Evolutionary conservation across 2,888 invertebrate genomes (phyloP).

Genomic region (Furcula furcula): DNA sequence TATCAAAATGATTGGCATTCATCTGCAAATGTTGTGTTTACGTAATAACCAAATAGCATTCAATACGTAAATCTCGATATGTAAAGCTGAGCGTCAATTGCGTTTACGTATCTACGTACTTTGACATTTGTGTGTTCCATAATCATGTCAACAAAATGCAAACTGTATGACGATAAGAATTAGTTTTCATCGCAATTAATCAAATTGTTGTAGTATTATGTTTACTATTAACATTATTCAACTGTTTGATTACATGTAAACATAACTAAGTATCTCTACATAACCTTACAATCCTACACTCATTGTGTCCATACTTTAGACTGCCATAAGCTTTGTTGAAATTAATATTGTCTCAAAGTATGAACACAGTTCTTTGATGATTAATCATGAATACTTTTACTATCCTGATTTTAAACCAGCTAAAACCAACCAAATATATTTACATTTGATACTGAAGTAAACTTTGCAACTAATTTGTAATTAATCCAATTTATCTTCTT

Average conservation of each 20-base stretch:
- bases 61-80: constrained; percentile 50
- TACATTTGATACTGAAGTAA: no score
- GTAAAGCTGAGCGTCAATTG: constrained; percentile 38
- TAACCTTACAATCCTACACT: not conserved
- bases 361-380: no score
- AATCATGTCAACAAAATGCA: constrained; percentile 62
- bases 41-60: constrained; percentile 66
- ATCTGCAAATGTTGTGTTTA: constrained; percentile 67
- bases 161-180: constrained; percentile 15
- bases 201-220: not conserved
- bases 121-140: constrained; percentile 61
- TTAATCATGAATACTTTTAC: no score
- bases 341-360: no score
- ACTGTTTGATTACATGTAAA: not conserved
- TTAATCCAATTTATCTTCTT: no score
- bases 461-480: no score
- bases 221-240: not conserved
- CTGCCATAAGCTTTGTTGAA: no score
- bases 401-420: no score
- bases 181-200: constrained; percentile 9
- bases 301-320: not conserved
- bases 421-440: no score
- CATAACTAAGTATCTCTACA: not conserved
- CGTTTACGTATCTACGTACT: constrained; percentile 34
- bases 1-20: constrained; percentile 40